phyloP scores from a whole-genome alignment of 2,113 vertebrate species.

The Corapipo altera region DNA sequence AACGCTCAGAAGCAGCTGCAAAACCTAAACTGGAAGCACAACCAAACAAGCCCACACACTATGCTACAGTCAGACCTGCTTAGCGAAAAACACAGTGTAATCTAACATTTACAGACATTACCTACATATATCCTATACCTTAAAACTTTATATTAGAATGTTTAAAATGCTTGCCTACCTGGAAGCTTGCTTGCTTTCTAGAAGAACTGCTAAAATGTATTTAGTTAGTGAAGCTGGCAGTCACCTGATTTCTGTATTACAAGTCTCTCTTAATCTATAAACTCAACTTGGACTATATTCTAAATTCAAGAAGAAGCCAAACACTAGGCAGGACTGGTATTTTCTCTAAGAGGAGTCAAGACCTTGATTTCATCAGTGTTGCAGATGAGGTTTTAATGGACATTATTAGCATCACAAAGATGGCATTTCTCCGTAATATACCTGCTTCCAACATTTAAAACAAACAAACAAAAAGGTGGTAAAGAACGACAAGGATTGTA shows the following conservation, averaged over 20 bases:
- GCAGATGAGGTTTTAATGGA: neutral
- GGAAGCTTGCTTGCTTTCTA: neutral
- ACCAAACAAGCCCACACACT: neutral
- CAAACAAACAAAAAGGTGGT: neutral
- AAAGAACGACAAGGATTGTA: neutral
- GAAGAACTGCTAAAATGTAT: neutral
- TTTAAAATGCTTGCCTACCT: neutral
- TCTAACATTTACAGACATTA: neutral
- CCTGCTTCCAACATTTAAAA: neutral
- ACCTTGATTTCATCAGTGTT: neutral
- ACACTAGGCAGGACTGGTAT: neutral
- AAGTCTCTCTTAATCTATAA: neutral
- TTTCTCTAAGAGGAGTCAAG: neutral
- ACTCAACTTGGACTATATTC: neutral
- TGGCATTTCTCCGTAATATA: neutral
- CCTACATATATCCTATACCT: neutral
- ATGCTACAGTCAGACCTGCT: neutral
- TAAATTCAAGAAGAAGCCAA: neutral
- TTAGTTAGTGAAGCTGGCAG: neutral
- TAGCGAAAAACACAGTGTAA: neutral
- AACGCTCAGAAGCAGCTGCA: neutral
- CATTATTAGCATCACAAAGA: neutral
- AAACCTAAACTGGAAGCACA: neutral
- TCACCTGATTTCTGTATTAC: neutral
- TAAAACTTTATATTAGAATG: neutral